Evolutionary conservation across 2,797 vertebrate genomes (phyloP), one percentile per base, ranked within the genome.

Genomic region (Pseudotriccus pelzelni): DNA sequence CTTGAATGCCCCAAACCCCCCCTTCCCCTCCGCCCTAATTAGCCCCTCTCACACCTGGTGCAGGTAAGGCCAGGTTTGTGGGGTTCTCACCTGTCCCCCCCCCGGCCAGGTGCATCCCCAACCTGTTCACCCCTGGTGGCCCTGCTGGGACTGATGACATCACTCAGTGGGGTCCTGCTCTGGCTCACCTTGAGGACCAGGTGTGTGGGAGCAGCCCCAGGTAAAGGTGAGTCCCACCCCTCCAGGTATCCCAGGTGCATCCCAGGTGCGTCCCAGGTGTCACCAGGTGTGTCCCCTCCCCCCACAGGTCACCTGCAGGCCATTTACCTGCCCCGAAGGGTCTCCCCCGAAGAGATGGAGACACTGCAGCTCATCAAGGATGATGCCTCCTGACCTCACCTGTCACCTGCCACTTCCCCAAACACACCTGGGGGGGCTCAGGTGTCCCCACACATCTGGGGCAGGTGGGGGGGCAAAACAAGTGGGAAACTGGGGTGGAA

Each of bases 151-250:
- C 77, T 94, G 41, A 3, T 37, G 47, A 75, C 21, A 52, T 5
- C 66, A 6, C 76, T 88, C 7, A 43, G 70, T 0, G 94, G 94
- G 36, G 52, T 47, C 37, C 47, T 95, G 52, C 94, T 95, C 47
- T 92, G 94, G 94, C 76, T 95, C 28, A 67, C 20, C 76, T 74
- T 95, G 56, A 55, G 25, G 39, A 84, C 67, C 36, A 90, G 52
- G 8, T 94, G 62, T 78, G 10, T 66, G 15, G 27, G 11, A 34
- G 10, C 12, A 32, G 67, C 6, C 25, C 39, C 52, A 7, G 8
- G 44, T 17, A n/a, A 50, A 95, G 94, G 89, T 95, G 66, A 84
- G 5, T 21, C 50, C n/a, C 50, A 21, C 9, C 32, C 53, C 20
- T 10, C 50, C 50, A 50, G 15, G 49, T 44, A n/a, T 8, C 34